Evolutionary conservation across 1,140 invertebrate species (phyloP), one percentile per base, ranked within the genome.

Genomic region (Drosophila subpulchrella): DNA sequence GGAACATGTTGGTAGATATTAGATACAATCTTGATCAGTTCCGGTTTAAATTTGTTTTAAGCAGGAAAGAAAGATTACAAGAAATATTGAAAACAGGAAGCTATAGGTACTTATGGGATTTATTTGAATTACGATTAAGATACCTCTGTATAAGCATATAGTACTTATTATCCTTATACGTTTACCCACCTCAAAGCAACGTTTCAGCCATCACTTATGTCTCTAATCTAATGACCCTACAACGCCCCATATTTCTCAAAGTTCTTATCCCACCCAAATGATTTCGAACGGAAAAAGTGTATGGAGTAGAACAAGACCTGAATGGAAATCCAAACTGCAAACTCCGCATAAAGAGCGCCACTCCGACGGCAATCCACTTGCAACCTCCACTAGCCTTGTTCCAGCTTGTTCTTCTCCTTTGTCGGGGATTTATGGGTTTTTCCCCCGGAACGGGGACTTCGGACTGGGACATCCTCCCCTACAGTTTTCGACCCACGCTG

Each of bases 291-390:
- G 11, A 20, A 20, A 51, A 53, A 53, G 42, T 46, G 10, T 20
- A 56, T 15, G 34, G 15, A 42, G 51, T 65, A 15, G 13, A 57
- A n/a, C 30, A 36, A n/a, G 42, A 36, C 13, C 50, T 44, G 17
- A 56, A 71, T 71, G 51, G 30, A 71, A 56, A 72, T 60, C 68
- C 55, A 79, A 84, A 73, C 11, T 84, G 81, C 81, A 67, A 32
- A 80, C 58, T 55, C 32, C 24, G 59, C 81, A 76, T 13, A 70
- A 80, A 65, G 68, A 56, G 42, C 75, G 60, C 56, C 55, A 55
- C 63, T 59, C 50, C 57, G 54, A 50, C 8, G 32, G 32, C 55
- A 53, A 71, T 78, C 51, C 47, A 78, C 74, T 75, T 54, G 50
- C 46, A 46, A 65, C 65, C 68, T 68, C 65, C 68, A 74, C 57